Percentiles rank a stretch among this genome's conserved stretches.
Evolutionary conservation across 2,888 invertebrate genomes (phyloP).

Genomic region (Chymomyza caudatula): DNA sequence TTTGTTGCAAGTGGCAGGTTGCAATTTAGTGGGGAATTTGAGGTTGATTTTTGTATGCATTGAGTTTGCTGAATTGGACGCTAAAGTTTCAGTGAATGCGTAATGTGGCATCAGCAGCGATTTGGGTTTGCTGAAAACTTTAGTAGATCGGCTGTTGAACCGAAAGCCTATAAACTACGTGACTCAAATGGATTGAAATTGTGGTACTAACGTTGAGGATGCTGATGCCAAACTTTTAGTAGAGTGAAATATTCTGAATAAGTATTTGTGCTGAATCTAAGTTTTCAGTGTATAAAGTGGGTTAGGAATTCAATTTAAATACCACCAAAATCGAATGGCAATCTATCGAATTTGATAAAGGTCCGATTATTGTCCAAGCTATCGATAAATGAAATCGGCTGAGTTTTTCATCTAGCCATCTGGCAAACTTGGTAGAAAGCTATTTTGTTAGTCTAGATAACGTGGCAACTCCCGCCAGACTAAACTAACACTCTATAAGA

Average conservation of each 20-base stretch:
- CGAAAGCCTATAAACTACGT: background rate
- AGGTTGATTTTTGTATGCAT: background rate
- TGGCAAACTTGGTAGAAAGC: too few species aligned
- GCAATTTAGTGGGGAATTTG: background rate
- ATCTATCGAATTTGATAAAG: too few species aligned
- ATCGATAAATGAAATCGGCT: too few species aligned
- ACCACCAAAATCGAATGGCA: too few species aligned
- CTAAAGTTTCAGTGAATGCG: background rate
- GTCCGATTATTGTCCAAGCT: too few species aligned
- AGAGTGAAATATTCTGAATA: background rate
- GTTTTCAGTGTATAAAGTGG: too few species aligned
- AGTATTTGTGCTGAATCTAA: too few species aligned
- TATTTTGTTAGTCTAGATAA: too few species aligned
- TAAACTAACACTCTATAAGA: too few species aligned
- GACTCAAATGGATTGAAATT: background rate
- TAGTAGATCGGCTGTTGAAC: background rate
- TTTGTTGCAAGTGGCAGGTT: conserved; percentile 4
- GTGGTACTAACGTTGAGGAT: background rate
- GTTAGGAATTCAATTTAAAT: too few species aligned
- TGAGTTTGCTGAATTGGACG: background rate
- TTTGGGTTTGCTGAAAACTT: background rate
- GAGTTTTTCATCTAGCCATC: too few species aligned
- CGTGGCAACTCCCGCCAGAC: too few species aligned
- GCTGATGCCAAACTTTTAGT: background rate
- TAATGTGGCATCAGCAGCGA: background rate